Evolutionary conservation across 2,113 vertebrate genomes (phyloP), one percentile per base, ranked within the genome.

Genomic region (Trematocara marginatum): DNA sequence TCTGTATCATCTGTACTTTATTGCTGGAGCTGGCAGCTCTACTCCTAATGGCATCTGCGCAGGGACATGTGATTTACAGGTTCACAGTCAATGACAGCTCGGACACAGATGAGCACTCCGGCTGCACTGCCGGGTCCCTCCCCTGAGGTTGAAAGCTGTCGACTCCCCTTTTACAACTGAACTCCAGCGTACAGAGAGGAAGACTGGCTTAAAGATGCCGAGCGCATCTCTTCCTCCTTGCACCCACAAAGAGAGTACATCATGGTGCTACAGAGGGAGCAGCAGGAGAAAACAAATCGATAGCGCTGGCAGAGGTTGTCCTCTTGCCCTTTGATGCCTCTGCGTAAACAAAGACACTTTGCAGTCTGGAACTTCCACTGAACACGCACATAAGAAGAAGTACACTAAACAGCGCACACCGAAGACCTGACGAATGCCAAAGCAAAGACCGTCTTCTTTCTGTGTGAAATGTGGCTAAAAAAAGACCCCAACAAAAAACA

Each of bases 61-160:
- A 80, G 71, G 84, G 79, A 88, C 10, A 69, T 78, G 80, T 87
- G 89, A 92, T 90, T 92, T 90, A 92, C 83, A 87, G 80, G 82
- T 90, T 89, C 88, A 80, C 84, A 79, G 87, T 86, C 92, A 90
- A 92, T 92, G 93, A 93, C 90, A 93, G 79, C 20, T 45, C 29
- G 78, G 91, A 86, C 90, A 56, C 85, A 79, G 83, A 66, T 91
- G 13, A 40, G 71, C 66, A 78, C 88, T 85, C 49, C 54, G 61
- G 18, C 84, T 79, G 78, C 52, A 31, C 34, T 31, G 53, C 45
- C 13, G 6, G 23, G 35, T 52, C 10, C 38, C 69, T 53, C 83
- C 88, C 83, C 74, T 66, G 61, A 18, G 61, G 34, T 40, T 40
- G 90, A 78, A 35, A 86, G 47, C 91, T 90, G 86, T 87, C 84